A percentile compares a stretch with the other conserved stretches of the same genome.
Conservation (phyloP, 2,888 invertebrate genomes). For the Hirtodrosophila confusa region DNA sequence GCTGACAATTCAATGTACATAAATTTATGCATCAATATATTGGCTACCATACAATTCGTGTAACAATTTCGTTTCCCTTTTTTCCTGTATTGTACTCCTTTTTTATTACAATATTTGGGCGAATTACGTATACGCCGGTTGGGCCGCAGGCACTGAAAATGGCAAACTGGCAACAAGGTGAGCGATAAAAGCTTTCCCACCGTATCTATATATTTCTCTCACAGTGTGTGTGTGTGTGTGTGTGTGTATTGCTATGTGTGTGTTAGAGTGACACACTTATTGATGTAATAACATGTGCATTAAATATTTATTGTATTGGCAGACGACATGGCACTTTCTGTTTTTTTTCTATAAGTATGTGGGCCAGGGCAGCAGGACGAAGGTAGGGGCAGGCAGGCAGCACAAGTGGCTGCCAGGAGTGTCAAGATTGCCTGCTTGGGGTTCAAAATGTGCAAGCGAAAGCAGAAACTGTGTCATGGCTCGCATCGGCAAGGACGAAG, state of each 20-base stretch:
- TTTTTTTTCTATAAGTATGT: conserved; percentile 11
- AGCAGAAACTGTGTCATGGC: conserved; percentile 44
- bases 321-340: conserved; percentile 75
- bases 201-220: conserved; percentile 28
- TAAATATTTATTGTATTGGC: conserved; percentile 78
- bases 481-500: not conserved
- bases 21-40: conserved; percentile 55
- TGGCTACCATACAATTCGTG: conserved; percentile 37
- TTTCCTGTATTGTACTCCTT: conserved; percentile 3
- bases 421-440: conserved; percentile 33
- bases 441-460: conserved; percentile 33
- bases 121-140: conserved; percentile 60
- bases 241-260: conserved; percentile 11
- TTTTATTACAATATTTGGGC: conserved; percentile 53
- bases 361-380: not conserved
- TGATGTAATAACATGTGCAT: conserved; percentile 79
- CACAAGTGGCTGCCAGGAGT: conserved; percentile 36
- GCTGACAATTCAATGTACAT: conserved; percentile 67
- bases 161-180: conserved; percentile 59
- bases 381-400: not conserved
- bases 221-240: conserved; percentile 7
- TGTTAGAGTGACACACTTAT: conserved; percentile 72
- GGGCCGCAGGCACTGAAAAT: conserved; percentile 48
- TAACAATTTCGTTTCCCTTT: conserved; percentile 29
- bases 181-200: conserved; percentile 72